Base-by-base conservation (phyloP, 2,797 vertebrate genomes). In the Myiotriccus ornatus region DNA sequence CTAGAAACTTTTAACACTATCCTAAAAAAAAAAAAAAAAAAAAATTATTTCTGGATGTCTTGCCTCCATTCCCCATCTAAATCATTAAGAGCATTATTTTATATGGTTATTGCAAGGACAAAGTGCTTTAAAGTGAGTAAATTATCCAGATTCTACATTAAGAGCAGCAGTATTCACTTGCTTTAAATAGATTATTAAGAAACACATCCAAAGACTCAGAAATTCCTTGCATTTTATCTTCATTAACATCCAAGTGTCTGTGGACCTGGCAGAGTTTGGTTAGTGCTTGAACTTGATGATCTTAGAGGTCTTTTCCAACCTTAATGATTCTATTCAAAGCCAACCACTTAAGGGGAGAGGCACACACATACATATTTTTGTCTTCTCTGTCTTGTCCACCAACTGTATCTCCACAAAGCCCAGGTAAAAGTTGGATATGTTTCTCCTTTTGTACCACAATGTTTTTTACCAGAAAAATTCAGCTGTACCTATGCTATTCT, bases 341-440 rank as follows among this genome's bases (percentile, higher is more conserved):
- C 46, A 59, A 17, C 7, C 14, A 73, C 1, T 0, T 8, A 55
- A 55, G 24, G 63, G 35, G 44, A 91, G 75, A 89, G 30, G 34
- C 12, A 28, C 18, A 62, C 3, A 10, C 3, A 9, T 18, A 9
- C 2, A 4, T 4, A 46, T 8, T 16, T 91, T 39, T 46, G 28
- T 11, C 24, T 71, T 65, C 52, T 76, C 14, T 53, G 32, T 20
- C 41, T 80, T 20, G 5, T n/a, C 37, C 64, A 60, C 5, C 49
- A 57, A 19, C 8, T 49, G 0, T 7, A 30, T 27, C 28, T 20
- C 32, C 49, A 50, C 28, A 55, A 0, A 50, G 12, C 6, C 19
- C 34, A 25, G 17, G 39, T 35, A 37, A 55, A 88, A 34, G 6
- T 20, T 59, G 17, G 12, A 9, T 28, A 27, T 2, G 2, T 49